A percentile compares a stretch with the other conserved stretches of the same genome.
These are phyloP conservation scores for Intellagama lesueurii DNA, from an alignment of 2,797 vertebrate genomes.

Conservation along the genomic window DNA sequence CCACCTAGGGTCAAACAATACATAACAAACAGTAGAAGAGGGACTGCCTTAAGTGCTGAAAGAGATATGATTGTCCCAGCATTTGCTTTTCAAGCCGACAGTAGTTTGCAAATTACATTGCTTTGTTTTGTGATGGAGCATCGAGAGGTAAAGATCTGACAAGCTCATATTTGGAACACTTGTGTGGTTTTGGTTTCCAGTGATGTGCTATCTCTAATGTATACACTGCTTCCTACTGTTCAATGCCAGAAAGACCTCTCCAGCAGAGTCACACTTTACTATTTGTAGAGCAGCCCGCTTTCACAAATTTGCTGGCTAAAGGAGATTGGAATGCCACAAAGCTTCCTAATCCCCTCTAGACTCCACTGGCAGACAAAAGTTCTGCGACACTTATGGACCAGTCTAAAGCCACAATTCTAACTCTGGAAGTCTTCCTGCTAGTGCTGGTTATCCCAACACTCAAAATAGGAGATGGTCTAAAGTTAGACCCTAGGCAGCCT, in stretches of 20 bases:
- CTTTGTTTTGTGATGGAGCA: no score
- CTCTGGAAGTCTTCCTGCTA: background rate
- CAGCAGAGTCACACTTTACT: background rate
- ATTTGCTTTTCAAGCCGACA: no score
- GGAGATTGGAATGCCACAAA: background rate
- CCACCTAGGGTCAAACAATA: background rate
- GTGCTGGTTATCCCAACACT: background rate
- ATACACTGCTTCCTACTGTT: no score
- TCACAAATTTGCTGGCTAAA: background rate
- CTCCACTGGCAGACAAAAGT: background rate
- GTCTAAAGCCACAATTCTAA: background rate
- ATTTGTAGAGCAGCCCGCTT: background rate
- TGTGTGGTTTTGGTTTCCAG: no score
- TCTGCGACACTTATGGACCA: background rate
- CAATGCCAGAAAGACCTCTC: background rate
- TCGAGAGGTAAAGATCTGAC: no score
- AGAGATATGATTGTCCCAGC: no score
- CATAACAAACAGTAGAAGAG: no score
- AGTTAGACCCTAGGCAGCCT: background rate
- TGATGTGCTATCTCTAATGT: no score
- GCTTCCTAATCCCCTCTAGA: no score
- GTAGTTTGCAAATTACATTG: no score
- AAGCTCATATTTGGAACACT: no score
- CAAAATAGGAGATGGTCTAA: background rate
- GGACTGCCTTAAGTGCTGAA: no score